Evolutionary conservation across 2,888 invertebrate species (phyloP), one percentile per base, ranked within the genome.

Genomic region (Netelia melanura): DNA sequence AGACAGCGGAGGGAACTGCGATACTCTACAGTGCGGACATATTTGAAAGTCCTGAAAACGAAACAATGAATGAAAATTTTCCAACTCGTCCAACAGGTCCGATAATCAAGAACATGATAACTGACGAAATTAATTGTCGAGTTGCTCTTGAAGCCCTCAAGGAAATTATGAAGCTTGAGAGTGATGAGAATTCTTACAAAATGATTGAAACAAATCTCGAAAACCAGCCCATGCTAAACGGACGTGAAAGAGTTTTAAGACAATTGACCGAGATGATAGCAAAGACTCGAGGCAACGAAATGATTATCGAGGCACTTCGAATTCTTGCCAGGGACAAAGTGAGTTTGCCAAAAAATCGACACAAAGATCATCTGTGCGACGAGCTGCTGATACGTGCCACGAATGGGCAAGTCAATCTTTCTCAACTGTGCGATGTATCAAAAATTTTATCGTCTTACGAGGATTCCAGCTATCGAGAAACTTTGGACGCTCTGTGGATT

Each of bases 401-500:
- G 9, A 96, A 96, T 74, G 95, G 95, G 67, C 95, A 95, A 81
- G 93, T 97, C 62, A 93, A 93, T 23, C 89, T 97, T 5, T 93
- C 94, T 14, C 96, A 97, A 87, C 92, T 96, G 6, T 96, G 96
- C 90, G 94, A 95, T 75, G 95, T 96, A 83, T 94, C 96, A n/a
- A 93, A 93, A 54, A 94, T 95, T 88, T 93, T 96, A 48, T 94
- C 94, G 14, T 93, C 92, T 72, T 95, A 95, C 89, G 94, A 92
- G 65, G 94, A 95, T 85, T 89, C 92, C 3, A 94, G 94, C 84
- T 95, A 95, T 91, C 93, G 94, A 38, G 94, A 95, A 30, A 94
- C 94, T 9, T 94, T 96, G 81, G 96, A 97, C 88, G 95, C 95
- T 90, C 92, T 97, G 56, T 97, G 97, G 97, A 94, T 95, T 81